phyloP scores from a whole-genome alignment of 2,797 vertebrate species.

The Oreortyx pictus region DNA sequence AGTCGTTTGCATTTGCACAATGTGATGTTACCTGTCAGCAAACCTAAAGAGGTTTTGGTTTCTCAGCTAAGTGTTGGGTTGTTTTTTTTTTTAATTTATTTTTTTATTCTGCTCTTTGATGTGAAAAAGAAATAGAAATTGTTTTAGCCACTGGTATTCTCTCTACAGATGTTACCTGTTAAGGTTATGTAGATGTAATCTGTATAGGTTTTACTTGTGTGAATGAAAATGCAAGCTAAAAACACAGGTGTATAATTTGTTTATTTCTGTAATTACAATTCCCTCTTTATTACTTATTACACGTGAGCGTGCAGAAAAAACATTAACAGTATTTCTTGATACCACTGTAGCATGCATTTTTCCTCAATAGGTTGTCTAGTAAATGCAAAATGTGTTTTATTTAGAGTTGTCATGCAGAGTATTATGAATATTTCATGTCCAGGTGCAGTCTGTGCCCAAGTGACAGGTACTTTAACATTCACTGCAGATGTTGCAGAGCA shows the following conservation, averaged over 20 bases:
- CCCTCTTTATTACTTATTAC: not conserved
- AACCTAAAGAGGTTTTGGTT: not conserved
- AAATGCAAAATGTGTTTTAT: not conserved
- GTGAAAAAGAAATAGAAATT: not conserved
- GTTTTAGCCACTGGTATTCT: not conserved
- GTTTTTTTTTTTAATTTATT: not conserved
- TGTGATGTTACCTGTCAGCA: not conserved
- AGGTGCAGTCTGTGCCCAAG: not conserved
- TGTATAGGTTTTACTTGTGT: not conserved
- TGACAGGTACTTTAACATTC: not conserved
- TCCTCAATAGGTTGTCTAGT: not conserved
- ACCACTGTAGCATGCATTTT: not conserved
- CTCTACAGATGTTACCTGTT: not conserved
- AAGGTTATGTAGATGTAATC: not conserved
- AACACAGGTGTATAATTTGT: not conserved
- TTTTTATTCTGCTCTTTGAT: not conserved
- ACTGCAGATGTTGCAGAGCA: not conserved
- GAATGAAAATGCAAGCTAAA: rapidly evolving
- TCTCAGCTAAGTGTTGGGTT: not conserved
- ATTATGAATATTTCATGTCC: not conserved
- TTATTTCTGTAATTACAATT: not conserved
- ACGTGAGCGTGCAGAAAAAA: not conserved
- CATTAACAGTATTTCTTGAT: not conserved
- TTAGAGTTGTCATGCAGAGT: not conserved
- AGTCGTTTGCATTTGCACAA: rapidly evolving